These are phyloP conservation scores for Ardeotis arabs DNA, from an alignment of 2,113 vertebrate genomes.

Conservation along the genomic window DNA sequence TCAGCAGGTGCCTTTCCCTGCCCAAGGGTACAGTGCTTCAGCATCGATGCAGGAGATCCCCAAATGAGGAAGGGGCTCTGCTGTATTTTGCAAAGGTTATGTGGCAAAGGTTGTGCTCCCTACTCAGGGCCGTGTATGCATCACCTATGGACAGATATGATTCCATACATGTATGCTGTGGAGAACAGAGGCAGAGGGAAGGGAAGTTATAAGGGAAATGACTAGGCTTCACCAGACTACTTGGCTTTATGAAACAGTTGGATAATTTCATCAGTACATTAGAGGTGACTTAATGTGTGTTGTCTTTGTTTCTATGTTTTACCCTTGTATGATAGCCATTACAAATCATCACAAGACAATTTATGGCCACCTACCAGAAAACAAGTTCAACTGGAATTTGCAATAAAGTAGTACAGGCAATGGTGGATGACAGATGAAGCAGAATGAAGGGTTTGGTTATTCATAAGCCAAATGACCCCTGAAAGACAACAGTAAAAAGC, in stretches of 20 bases:
- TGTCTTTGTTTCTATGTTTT: not conserved
- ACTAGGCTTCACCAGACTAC: not conserved
- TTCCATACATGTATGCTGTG: not conserved
- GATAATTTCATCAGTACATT: not conserved
- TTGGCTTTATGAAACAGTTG: not conserved
- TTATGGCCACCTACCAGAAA: not conserved
- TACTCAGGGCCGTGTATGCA: rapidly evolving
- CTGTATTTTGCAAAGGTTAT: not conserved
- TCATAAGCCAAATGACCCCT: not conserved
- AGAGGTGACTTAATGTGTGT: not conserved
- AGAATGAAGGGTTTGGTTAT: not conserved
- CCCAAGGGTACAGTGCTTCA: not conserved
- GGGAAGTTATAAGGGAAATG: not conserved
- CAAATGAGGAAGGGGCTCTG: not conserved
- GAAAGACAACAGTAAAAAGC: not conserved
- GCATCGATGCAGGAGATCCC: not conserved
- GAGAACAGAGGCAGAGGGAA: not conserved
- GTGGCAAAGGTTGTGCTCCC: not conserved
- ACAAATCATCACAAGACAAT: not conserved
- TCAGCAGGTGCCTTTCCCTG: not conserved
- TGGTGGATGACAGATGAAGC: not conserved
- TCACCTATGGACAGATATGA: not conserved
- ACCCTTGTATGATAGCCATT: not conserved
- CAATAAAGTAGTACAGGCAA: not conserved
- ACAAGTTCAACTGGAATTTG: not conserved